These are phyloP conservation scores for Intoshia linei DNA, from an alignment of 1,140 invertebrate species.

Conservation along the genomic window DNA sequence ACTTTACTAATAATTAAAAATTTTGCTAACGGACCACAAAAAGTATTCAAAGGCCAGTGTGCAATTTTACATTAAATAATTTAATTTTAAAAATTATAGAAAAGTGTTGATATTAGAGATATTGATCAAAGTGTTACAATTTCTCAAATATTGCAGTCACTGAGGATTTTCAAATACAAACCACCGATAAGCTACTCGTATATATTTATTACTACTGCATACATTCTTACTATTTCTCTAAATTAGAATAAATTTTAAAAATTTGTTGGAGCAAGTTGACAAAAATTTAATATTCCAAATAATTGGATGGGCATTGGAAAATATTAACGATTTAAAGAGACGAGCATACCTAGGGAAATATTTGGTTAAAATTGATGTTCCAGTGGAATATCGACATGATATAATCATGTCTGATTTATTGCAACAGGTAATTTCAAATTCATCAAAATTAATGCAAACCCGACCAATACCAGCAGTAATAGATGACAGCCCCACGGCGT, in stretches of 20 bases:
- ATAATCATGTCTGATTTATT: slow-evolving; percentile 36
- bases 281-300: slow-evolving; percentile 39
- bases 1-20: background rate
- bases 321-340: slow-evolving; percentile 37
- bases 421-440: slow-evolving; percentile 25
- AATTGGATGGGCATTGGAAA: slow-evolving; percentile 39
- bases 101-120: slow-evolving; percentile 29
- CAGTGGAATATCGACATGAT: slow-evolving; percentile 42
- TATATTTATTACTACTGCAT: background rate
- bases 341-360: slow-evolving; percentile 42
- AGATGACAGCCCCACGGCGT: no score
- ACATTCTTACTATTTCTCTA: background rate
- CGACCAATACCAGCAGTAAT: background rate
- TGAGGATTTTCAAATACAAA: slow-evolving; percentile 34
- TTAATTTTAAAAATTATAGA: slow-evolving; percentile 10
- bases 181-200: slow-evolving; percentile 25
- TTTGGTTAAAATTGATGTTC: slow-evolving; percentile 41
- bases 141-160: slow-evolving; percentile 28
- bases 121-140: slow-evolving; percentile 31
- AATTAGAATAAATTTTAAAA: background rate
- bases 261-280: slow-evolving; percentile 34
- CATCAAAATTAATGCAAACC: background rate
- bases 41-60: background rate
- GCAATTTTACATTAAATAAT: background rate
- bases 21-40: background rate